phyloP scores from a whole-genome alignment of 2,113 vertebrate species.

The Alethe diademata region DNA sequence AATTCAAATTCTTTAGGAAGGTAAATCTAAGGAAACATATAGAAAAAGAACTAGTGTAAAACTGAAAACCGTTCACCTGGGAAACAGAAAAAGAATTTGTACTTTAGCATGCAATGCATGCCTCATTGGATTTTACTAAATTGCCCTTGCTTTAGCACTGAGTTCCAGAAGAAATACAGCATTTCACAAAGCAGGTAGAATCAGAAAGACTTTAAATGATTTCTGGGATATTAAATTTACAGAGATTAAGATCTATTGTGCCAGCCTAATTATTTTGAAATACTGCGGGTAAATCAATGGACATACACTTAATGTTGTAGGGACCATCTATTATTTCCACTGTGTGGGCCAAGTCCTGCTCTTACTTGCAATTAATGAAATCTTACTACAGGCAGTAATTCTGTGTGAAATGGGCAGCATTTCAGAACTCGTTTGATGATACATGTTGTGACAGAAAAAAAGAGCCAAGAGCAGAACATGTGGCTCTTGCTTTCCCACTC shows the following conservation, averaged over 20 bases:
- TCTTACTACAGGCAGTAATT: background rate
- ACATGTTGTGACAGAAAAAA: background rate
- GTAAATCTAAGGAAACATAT: background rate
- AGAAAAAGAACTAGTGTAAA: background rate
- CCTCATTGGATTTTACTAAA: background rate
- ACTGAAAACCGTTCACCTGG: background rate
- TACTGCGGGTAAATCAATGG: background rate
- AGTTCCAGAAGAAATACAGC: background rate
- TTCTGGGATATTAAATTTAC: background rate
- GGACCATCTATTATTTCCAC: background rate
- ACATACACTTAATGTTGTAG: background rate
- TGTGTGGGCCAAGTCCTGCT: background rate
- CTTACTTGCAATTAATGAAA: background rate
- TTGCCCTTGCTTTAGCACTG: background rate
- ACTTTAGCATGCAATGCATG: background rate
- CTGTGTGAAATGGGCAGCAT: background rate
- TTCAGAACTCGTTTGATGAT: background rate
- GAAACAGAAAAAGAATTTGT: background rate
- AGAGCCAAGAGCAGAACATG: background rate
- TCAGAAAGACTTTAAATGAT: background rate
- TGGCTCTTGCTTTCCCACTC: background rate
- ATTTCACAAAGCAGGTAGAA: background rate
- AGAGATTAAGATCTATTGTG: background rate
- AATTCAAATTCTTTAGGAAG: background rate
- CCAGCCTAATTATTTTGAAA: background rate